These are phyloP conservation scores for Campoplex capitator DNA, from an alignment of 2,888 invertebrate species.

Conservation along the genomic window DNA sequence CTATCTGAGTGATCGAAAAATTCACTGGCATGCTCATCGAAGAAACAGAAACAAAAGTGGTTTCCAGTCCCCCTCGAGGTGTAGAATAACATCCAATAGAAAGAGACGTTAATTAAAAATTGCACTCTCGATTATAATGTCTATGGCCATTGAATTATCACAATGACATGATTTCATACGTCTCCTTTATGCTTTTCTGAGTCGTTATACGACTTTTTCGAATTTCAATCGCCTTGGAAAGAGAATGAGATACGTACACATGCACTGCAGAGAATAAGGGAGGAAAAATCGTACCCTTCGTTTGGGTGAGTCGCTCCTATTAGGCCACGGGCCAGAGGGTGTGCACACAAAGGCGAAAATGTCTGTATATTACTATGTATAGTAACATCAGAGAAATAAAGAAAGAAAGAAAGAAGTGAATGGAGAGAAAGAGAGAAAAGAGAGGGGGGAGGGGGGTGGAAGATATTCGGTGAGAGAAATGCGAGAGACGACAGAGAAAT, in stretches of 20 bases:
- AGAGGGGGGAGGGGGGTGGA: not conserved
- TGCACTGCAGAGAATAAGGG: not conserved
- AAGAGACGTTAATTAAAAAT: not conserved
- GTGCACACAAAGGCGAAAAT: constrained; percentile 7
- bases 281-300: constrained; percentile 41
- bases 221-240: constrained; percentile 23
- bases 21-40: not conserved
- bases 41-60: not conserved
- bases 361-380: constrained; percentile 18
- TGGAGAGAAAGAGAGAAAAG: not conserved
- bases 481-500: constrained; percentile 35
- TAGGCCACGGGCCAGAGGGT: constrained; percentile 32
- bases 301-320: constrained; percentile 38
- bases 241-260: constrained; percentile 8
- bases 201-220: not conserved
- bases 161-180: constrained; percentile 1
- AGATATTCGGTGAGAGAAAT: constrained; percentile 53
- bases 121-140: not conserved
- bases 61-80: not conserved
- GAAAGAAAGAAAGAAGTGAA: not conserved
- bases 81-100: not conserved
- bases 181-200: constrained; percentile 16
- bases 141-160: not conserved
- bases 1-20: not conserved
- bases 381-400: too few species aligned